phyloP scores from a whole-genome alignment of 2,888 invertebrate genomes.

The Enchytraeus crypticus region DNA sequence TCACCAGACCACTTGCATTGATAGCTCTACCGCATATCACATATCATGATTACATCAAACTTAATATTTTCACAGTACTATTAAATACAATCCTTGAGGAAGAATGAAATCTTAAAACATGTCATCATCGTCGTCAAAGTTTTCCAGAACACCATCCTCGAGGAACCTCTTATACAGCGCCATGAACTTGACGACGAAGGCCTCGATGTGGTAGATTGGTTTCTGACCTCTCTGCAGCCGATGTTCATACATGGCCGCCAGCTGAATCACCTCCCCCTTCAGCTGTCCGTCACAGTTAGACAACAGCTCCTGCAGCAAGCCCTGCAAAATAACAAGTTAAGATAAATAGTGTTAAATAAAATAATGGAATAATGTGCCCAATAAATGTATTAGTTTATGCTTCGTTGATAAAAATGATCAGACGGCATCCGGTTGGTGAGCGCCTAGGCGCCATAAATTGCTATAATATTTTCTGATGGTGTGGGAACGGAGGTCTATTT shows the following conservation, averaged over 20 bases:
- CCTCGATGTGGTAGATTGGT: conserved; percentile 90
- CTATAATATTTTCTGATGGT: too few species aligned
- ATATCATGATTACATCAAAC: too few species aligned
- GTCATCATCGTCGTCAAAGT: conserved; percentile 12
- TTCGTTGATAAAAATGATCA: not conserved
- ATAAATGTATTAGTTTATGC: not conserved
- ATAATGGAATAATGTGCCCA: too few species aligned
- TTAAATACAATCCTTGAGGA: too few species aligned
- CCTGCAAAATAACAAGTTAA: conserved; percentile 50
- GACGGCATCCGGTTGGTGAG: too few species aligned
- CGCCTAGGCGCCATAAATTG: too few species aligned
- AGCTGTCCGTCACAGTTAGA: conserved; percentile 81
- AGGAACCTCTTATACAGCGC: conserved; percentile 79
- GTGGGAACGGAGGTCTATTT: too few species aligned
- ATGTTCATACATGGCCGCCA: conserved; percentile 85
- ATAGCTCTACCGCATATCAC: too few species aligned
- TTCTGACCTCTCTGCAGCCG: conserved; percentile 84
- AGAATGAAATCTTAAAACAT: too few species aligned
- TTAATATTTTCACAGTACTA: too few species aligned
- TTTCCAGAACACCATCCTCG: conserved; percentile 55
- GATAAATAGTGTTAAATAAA: too few species aligned
- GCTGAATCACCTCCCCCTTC: conserved; percentile 72
- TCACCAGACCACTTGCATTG: too few species aligned
- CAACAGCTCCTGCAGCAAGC: conserved; percentile 71
- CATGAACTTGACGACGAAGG: conserved; percentile 95